Evolutionary conservation across 2,888 invertebrate genomes (phyloP).

Genomic region (Acleris sparsana): DNA sequence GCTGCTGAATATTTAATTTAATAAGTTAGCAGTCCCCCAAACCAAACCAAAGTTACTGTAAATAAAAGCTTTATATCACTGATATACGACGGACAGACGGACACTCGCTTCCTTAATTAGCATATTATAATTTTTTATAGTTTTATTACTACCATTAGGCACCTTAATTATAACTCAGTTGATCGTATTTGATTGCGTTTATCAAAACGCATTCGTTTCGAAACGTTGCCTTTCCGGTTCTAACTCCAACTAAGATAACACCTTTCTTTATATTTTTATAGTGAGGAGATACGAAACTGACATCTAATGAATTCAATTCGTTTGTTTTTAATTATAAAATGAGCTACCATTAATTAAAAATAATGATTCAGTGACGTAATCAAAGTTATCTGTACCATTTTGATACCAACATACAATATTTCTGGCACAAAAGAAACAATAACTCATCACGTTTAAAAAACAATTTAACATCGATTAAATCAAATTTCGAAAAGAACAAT

Average conservation of each 20-base stretch:
- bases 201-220: slow-evolving; percentile 36
- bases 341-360: background rate
- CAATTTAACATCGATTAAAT: slow-evolving; percentile 41
- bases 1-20: no score
- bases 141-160: slow-evolving; percentile 45
- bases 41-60: background rate
- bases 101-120: slow-evolving; percentile 44
- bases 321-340: slow-evolving; percentile 14
- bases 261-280: slow-evolving; percentile 17
- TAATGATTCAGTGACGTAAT: background rate
- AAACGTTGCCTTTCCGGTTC: slow-evolving; percentile 39
- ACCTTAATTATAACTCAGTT: slow-evolving; percentile 50
- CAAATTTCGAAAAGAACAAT: slow-evolving; percentile 40
- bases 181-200: slow-evolving; percentile 52
- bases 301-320: slow-evolving; percentile 6
- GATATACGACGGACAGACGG: slow-evolving; percentile 4
- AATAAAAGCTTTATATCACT: slow-evolving; percentile 5
- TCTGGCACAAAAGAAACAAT: slow-evolving; percentile 23
- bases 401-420: background rate
- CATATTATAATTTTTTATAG: slow-evolving; percentile 48
- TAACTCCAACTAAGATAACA: background rate
- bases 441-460: slow-evolving; percentile 26
- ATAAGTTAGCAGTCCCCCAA: no score
- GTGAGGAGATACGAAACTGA: slow-evolving; percentile 29
- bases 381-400: no score